Evolutionary conservation across 2,797 vertebrate genomes (phyloP).

Genomic region (Pogonophryne albipinna): DNA sequence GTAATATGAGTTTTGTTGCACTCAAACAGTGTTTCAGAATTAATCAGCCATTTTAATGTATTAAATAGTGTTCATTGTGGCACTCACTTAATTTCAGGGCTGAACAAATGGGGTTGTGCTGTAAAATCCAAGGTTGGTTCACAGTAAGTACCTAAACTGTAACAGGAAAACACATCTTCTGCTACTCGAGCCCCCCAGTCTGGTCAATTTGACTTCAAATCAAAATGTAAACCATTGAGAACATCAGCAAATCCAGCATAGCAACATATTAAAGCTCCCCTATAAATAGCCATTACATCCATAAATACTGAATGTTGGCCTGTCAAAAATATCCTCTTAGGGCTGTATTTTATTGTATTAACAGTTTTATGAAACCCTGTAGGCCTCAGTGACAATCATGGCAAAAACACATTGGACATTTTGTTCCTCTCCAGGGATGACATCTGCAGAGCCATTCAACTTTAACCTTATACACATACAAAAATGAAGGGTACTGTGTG

Average conservation of each 20-base stretch:
- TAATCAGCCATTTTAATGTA: neutral
- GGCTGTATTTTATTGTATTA: constrained; percentile 24
- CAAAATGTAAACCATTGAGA: constrained; percentile 29
- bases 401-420: constrained; percentile 15
- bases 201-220: constrained; percentile 38
- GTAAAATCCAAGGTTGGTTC: constrained; percentile 39
- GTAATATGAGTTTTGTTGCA: neutral
- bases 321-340: neutral
- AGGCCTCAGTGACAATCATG: neutral
- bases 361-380: constrained; percentile 9
- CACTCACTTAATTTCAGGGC: neutral
- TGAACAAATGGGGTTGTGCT: constrained; percentile 15
- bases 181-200: constrained; percentile 15
- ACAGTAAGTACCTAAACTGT: constrained; percentile 14
- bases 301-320: neutral
- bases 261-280: constrained; percentile 4
- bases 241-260: constrained; percentile 22
- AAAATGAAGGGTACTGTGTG: constrained; percentile 24
- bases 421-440: constrained; percentile 30
- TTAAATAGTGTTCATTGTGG: neutral
- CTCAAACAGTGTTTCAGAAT: neutral
- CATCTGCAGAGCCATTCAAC: constrained; percentile 45
- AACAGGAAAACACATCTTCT: constrained; percentile 1
- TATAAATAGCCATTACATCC: constrained; percentile 14
- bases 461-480: constrained; percentile 34